Conservation (phyloP, 2,888 invertebrate genomes). For the Cantharis lateralis region DNA sequence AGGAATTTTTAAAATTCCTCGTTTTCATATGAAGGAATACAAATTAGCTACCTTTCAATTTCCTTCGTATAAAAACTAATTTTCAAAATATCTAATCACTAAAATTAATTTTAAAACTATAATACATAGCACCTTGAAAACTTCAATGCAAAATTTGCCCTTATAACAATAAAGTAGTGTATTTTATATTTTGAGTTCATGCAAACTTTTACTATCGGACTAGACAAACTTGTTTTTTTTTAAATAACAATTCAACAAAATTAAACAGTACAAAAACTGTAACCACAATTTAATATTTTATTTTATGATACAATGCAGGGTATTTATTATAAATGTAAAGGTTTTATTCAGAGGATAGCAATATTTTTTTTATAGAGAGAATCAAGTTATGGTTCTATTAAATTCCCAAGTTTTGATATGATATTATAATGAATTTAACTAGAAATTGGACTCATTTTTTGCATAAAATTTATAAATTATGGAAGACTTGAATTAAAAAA, state of each 20-base stretch:
- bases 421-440: not conserved
- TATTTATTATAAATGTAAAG: not conserved
- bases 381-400: not conserved
- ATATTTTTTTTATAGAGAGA: not conserved
- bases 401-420: not conserved
- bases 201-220: not conserved
- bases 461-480: not conserved
- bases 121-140: constrained; percentile 25
- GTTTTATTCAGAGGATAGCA: no score
- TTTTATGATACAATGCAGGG: not conserved
- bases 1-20: not conserved
- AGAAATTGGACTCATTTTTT: not conserved
- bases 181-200: not conserved
- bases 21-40: constrained; percentile 6
- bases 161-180: not conserved
- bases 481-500: not conserved
- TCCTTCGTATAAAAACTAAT: constrained; percentile 2
- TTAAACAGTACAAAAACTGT: not conserved
- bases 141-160: constrained; percentile 11
- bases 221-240: not conserved
- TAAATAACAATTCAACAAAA: not conserved
- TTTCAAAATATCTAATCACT: not conserved
- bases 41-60: not conserved
- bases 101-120: constrained; percentile 9
- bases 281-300: not conserved